A percentile compares a stretch with the other conserved stretches of the same genome.
Evolutionary conservation across 1,140 invertebrate species (phyloP).

Genomic region (Pseudomyrmex cubaensis): DNA sequence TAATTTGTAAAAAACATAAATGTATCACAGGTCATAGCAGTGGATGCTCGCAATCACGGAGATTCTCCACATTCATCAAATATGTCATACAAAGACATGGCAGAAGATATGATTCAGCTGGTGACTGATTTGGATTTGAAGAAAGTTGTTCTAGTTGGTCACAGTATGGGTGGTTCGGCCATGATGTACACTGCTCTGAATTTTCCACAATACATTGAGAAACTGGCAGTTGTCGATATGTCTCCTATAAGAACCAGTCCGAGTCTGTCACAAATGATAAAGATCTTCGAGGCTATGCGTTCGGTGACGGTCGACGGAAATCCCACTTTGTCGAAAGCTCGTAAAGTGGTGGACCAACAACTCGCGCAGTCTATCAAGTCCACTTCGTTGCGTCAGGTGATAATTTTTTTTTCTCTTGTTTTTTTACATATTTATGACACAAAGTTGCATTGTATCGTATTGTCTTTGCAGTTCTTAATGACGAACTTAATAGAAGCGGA

Average conservation of each 20-base stretch:
- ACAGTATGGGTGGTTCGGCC: slow-evolving; percentile 96
- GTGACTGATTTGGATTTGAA: slow-evolving; percentile 87
- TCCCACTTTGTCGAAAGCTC: slow-evolving; percentile 88
- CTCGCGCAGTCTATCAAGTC: slow-evolving; percentile 83
- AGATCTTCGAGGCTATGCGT: slow-evolving; percentile 89
- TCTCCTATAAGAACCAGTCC: slow-evolving; percentile 90
- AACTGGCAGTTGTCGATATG: slow-evolving; percentile 93
- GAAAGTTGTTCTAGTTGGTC: slow-evolving; percentile 91
- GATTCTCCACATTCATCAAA: slow-evolving; percentile 92
- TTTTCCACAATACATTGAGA: slow-evolving; percentile 91
- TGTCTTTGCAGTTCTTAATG: slow-evolving; percentile 88
- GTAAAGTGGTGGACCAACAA: slow-evolving; percentile 86
- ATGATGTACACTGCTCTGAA: slow-evolving; percentile 92
- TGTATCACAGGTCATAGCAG: slow-evolving; percentile 88
- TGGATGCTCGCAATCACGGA: slow-evolving; percentile 97
- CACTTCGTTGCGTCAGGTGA: slow-evolving; percentile 84
- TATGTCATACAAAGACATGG: slow-evolving; percentile 90
- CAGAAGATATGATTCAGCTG: slow-evolving; percentile 89
- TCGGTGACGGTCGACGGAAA: slow-evolving; percentile 86
- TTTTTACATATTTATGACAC: slow-evolving; percentile 49
- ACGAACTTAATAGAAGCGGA: slow-evolving; percentile 91
- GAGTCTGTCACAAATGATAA: slow-evolving; percentile 87
- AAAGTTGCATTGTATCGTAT: slow-evolving; percentile 68
- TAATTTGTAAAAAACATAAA: slow-evolving; percentile 3
- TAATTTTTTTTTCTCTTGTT: slow-evolving; percentile 2